Base-by-base conservation (phyloP, 2,113 vertebrate genomes). In the Copsychus sechellarum region DNA sequence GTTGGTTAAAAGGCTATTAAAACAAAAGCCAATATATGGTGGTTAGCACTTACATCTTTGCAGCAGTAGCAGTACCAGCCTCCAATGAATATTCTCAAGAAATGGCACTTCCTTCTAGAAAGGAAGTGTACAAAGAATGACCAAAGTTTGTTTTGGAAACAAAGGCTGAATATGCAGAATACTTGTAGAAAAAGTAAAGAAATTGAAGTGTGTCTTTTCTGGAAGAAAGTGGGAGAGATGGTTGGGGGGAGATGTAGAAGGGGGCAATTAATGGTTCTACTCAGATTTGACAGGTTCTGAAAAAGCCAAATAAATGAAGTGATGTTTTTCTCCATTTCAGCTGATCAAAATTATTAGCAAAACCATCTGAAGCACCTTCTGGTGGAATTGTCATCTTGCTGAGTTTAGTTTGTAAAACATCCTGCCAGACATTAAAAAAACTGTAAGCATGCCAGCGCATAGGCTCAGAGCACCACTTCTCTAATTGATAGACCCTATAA, bases 1-100 rank as follows among this genome's bases (percentile, higher is more conserved):
- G 98, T 98, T 98, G 98, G 98, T 98, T 98, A 98, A 98, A 98
- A 97, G 98, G 97, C 98, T 97, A 98, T 98, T 98, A 98, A 97
- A 98, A 94, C 97, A 96, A 97, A 97, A 98, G 97, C 97, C 97
- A 98, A 96, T 98, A 96, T 95, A 94, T 94, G 95, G 97, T 79
- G 96, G 97, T 88, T 97, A 62, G 67, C 92, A 81, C 95, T 97
- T 91, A 83, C 13, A n/a, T 96, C 94, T 96, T 88, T 90, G 85
- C 73, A 65, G 88, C 82, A 64, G 91, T 50, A 72, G 91, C 89
- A 69, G 18, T 66, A 86, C 80, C 96, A 96, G 90, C 72, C 72
- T 95, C 94, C 91, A 69, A 64, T 51, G 67, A 73, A 57, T 82
- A 88, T 94, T 97, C 78, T 54, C 26, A 81, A 91, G 96, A 96